Conservation (phyloP, 2,888 invertebrate species). For the Mimachlamys varia region DNA sequence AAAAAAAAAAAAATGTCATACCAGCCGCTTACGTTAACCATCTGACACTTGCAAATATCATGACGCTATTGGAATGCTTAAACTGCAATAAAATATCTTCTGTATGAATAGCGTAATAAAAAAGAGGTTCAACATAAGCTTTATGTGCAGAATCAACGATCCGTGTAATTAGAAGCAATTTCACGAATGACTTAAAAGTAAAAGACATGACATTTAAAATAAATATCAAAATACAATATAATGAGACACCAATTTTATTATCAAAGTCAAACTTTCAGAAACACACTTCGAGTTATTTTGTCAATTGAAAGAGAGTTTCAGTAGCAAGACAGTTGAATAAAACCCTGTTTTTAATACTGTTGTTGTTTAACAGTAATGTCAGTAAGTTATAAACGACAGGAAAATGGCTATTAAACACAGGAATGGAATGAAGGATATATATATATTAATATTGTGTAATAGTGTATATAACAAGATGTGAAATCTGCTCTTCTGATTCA, state of each 20-base stretch:
- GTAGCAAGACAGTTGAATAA: neutral
- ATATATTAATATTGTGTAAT: neutral
- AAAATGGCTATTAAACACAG: neutral
- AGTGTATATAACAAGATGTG: neutral
- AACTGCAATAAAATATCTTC: no score
- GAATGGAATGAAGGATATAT: neutral
- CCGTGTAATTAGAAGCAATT: no score
- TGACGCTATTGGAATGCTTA: no score
- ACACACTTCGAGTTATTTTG: neutral
- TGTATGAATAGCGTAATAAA: no score
- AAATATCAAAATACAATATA: neutral
- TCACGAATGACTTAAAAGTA: no score
- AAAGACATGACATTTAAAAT: neutral
- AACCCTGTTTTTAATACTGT: neutral
- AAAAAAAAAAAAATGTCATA: no score
- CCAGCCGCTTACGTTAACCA: no score
- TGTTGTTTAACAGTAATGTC: neutral
- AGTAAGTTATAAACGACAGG: neutral
- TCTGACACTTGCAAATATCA: no score
- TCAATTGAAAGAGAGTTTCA: neutral
- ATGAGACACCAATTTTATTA: neutral
- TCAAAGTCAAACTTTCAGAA: neutral
- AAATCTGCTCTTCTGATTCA: neutral
- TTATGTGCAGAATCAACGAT: no score
- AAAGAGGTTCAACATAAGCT: no score